A percentile compares a stretch with the other conserved stretches of the same genome.
Conservation (phyloP, 2,113 vertebrate genomes). For the Odocoileus virginianus region DNA sequence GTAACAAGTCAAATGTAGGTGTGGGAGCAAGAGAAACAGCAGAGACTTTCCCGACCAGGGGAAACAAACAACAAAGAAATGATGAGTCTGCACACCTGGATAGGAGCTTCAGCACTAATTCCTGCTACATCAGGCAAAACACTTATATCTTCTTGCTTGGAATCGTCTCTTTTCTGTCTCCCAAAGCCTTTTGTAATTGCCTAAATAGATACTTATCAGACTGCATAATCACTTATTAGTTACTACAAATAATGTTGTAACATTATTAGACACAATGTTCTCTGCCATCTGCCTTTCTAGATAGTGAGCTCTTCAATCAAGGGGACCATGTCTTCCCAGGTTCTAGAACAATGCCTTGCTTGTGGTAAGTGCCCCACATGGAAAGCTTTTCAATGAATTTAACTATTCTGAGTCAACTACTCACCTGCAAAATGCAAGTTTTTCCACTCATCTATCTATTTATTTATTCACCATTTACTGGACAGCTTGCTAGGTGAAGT, state of each 20-base stretch:
- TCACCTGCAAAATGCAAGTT: neutral
- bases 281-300: neutral
- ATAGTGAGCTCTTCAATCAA: accelerated
- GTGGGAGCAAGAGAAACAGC: neutral
- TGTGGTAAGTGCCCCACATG: neutral
- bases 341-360: accelerated
- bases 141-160: neutral
- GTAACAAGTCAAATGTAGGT: neutral
- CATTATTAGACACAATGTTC: neutral
- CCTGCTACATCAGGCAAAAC: too few species aligned
- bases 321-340: neutral
- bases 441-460: neutral
- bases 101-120: neutral
- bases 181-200: neutral
- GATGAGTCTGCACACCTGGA: neutral
- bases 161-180: neutral
- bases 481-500: neutral
- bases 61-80: neutral
- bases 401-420: neutral
- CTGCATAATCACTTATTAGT: too few species aligned
- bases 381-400: neutral
- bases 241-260: neutral
- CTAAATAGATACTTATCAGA: neutral
- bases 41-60: neutral
- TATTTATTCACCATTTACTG: neutral